Evolutionary conservation across 2,113 vertebrate species (phyloP).

Genomic region (Antechinus stuartii): DNA sequence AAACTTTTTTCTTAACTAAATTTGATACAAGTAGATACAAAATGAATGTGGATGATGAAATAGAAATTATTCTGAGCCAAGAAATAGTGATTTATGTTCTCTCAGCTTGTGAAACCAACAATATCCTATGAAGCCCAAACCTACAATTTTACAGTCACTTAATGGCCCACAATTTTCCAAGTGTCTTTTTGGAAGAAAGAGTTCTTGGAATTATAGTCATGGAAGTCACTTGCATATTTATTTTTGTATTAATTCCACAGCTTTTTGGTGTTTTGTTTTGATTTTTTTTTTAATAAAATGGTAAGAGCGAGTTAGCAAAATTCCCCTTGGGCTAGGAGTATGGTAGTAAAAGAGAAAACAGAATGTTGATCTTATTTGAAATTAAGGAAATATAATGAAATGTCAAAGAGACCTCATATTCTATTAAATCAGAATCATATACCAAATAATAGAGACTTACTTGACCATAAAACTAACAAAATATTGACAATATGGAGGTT

Average conservation of each 20-base stretch:
- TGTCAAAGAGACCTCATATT: not conserved
- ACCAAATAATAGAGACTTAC: not conserved
- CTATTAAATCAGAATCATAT: not conserved
- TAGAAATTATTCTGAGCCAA: slow-evolving; percentile 35
- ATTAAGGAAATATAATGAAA: not conserved
- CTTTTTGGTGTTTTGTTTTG: not conserved
- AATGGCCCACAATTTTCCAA: slow-evolving; percentile 61
- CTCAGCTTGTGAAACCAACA: not conserved
- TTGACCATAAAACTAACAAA: not conserved
- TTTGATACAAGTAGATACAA: not conserved
- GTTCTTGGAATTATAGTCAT: not conserved
- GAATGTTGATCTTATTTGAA: not conserved
- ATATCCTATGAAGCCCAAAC: slow-evolving; percentile 60
- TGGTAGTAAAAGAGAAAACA: accelerated
- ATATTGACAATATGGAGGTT: not conserved
- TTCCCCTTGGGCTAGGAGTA: not conserved
- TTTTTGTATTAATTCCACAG: not conserved
- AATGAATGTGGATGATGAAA: too few relatives aligned
- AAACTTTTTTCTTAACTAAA: not conserved
- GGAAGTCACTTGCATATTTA: not conserved
- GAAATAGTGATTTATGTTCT: slow-evolving; percentile 24
- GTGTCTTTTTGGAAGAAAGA: slow-evolving; percentile 30
- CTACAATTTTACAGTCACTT: slow-evolving; percentile 70
- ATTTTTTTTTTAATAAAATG: not conserved
- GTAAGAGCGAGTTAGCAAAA: not conserved